Evolutionary conservation across 2,888 invertebrate genomes (phyloP).

Genomic region (Cepaea hortensis): DNA sequence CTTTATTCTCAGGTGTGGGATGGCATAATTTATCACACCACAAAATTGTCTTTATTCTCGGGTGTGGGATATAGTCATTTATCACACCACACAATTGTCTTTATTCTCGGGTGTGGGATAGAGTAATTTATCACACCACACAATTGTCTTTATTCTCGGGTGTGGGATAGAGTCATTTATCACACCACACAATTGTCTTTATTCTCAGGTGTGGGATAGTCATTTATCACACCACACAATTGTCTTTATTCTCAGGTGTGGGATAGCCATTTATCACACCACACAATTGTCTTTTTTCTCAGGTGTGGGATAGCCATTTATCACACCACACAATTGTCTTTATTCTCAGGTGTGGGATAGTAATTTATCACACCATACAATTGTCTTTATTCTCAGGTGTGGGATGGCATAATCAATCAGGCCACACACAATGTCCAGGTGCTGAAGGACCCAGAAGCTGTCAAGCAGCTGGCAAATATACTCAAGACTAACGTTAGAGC

Average conservation of each 20-base stretch:
- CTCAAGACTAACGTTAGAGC: slow-evolving; percentile 98
- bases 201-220: neutral
- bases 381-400: slow-evolving; percentile 78
- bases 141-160: slow-evolving; percentile 71
- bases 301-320: too few relatives aligned
- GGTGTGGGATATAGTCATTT: too few relatives aligned
- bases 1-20: too few relatives aligned
- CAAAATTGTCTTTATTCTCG: too few relatives aligned
- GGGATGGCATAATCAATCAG: slow-evolving; percentile 98
- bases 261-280: too few relatives aligned
- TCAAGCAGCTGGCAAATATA: slow-evolving; percentile 97
- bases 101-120: too few relatives aligned
- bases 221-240: neutral
- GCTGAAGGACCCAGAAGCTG: slow-evolving; percentile 95
- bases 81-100: too few relatives aligned
- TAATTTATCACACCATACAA: neutral
- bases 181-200: too few relatives aligned
- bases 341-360: too few relatives aligned
- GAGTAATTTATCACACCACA: neutral
- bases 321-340: too few relatives aligned
- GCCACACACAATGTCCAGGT: slow-evolving; percentile 97
- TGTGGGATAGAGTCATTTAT: slow-evolving; percentile 84
- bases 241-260: too few relatives aligned
- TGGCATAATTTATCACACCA: neutral
- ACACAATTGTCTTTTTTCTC: too few relatives aligned